Percentiles rank a stretch among this genome's conserved stretches.
Evolutionary conservation across 1,140 invertebrate species (phyloP).

Genomic region (Temnothorax nylanderi): DNA sequence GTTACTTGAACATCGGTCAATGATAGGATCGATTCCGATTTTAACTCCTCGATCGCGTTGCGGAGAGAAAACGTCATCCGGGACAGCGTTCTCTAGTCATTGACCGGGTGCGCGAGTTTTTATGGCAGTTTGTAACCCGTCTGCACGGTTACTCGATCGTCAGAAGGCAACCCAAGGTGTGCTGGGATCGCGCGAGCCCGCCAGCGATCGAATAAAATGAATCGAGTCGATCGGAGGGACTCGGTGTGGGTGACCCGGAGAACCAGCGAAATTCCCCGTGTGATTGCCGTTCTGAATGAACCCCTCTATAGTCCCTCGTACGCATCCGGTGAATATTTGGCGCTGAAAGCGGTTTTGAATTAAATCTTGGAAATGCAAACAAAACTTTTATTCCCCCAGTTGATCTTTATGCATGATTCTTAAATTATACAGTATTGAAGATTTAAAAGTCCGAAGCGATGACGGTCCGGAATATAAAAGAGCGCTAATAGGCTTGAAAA

Average conservation of each 20-base stretch:
- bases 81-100: slow-evolving; percentile 46
- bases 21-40: background rate
- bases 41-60: background rate
- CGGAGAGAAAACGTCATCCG: slow-evolving; percentile 42
- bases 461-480: background rate
- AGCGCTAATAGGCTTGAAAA: background rate
- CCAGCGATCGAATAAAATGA: slow-evolving; percentile 44
- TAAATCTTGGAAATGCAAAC: background rate
- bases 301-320: background rate
- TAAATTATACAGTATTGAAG: background rate
- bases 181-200: background rate
- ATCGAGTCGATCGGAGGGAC: slow-evolving; percentile 15
- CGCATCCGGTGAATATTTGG: background rate
- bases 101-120: slow-evolving; percentile 58
- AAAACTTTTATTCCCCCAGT: background rate
- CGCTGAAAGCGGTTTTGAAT: background rate
- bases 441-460: background rate
- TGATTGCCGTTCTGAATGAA: slow-evolving; percentile 6
- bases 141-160: background rate
- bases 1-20: background rate
- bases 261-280: slow-evolving; percentile 12
- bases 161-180: slow-evolving; percentile 26
- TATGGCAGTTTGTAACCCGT: slow-evolving; percentile 49
- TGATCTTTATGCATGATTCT: background rate
- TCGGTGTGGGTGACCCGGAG: slow-evolving; percentile 12